These are phyloP conservation scores for Drosophila greeni DNA, from an alignment of 2,888 invertebrate genomes.

Conservation along the genomic window DNA sequence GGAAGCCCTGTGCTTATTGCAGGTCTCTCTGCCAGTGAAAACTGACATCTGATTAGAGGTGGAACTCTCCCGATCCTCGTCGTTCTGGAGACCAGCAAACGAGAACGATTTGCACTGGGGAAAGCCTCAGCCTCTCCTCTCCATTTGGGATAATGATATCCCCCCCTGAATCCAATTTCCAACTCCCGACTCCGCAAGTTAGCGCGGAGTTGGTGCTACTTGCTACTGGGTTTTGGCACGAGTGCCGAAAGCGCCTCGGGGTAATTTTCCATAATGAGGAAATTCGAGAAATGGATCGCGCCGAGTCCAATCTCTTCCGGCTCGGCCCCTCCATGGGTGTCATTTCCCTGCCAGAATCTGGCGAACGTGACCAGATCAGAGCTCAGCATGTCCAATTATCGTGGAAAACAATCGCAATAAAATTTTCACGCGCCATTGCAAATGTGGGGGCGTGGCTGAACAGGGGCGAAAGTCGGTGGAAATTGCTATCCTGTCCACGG, in stretches of 20 bases:
- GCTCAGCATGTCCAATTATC: conserved; percentile 20
- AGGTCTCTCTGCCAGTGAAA: conserved; percentile 12
- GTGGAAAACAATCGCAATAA: conserved; percentile 23
- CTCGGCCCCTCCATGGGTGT: conserved; percentile 41
- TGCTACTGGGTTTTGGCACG: conserved; percentile 53
- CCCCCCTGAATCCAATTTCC: conserved; percentile 8
- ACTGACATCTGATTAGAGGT: conserved; percentile 27
- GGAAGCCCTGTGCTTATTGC: conserved; percentile 17
- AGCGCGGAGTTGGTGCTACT: conserved; percentile 8
- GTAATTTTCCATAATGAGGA: conserved; percentile 34
- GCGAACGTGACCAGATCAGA: conserved; percentile 57
- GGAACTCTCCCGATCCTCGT: conserved; percentile 4
- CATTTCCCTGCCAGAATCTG: conserved; percentile 53
- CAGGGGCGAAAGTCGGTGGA: conserved; percentile 10
- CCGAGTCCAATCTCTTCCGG: conserved; percentile 39
- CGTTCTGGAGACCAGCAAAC: conserved; percentile 10
- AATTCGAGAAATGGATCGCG: conserved; percentile 26
- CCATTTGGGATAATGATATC: conserved; percentile 19
- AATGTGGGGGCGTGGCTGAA: conserved; percentile 55
- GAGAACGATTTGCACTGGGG: conserved; percentile 12
- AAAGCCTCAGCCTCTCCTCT: neutral
- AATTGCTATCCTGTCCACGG: conserved; percentile 52
- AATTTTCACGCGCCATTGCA: conserved; percentile 58
- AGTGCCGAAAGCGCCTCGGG: conserved; percentile 8
- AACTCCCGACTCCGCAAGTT: conserved; percentile 26